Conservation (phyloP, 2,888 invertebrate species). For the Drosophila merina region DNA sequence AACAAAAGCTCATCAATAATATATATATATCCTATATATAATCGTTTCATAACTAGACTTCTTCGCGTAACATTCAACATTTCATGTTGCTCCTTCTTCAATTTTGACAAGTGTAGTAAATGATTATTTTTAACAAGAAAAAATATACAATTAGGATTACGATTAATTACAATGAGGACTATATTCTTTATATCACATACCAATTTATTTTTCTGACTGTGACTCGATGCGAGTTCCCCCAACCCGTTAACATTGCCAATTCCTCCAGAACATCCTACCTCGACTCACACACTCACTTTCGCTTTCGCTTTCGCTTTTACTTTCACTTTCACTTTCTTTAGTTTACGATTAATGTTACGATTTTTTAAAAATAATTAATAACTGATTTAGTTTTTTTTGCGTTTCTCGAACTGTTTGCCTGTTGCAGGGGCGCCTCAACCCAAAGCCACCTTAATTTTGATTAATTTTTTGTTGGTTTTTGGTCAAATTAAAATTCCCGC, state of each 20-base stretch:
- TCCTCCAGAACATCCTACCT: slow-evolving; percentile 31
- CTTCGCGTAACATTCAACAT: slow-evolving; percentile 47
- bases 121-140: slow-evolving; percentile 65
- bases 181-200: slow-evolving; percentile 84
- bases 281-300: slow-evolving; percentile 31
- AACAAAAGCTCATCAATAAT: slow-evolving; percentile 27
- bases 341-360: slow-evolving; percentile 19
- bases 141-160: slow-evolving; percentile 62
- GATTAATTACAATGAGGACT: slow-evolving; percentile 82
- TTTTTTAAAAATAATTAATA: slow-evolving; percentile 44
- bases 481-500: slow-evolving; percentile 70
- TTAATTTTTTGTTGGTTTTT: slow-evolving; percentile 41
- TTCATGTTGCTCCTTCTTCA: slow-evolving; percentile 22
- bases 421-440: slow-evolving; percentile 49
- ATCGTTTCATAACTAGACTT: slow-evolving; percentile 54
- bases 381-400: slow-evolving; percentile 24
- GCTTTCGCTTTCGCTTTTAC: too few species aligned
- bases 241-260: slow-evolving; percentile 61
- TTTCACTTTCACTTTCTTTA: not conserved
- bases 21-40: slow-evolving; percentile 24
- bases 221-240: slow-evolving; percentile 66
- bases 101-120: slow-evolving; percentile 65
- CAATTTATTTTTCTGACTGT: slow-evolving; percentile 81
- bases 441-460: slow-evolving; percentile 59
- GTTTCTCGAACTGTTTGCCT: slow-evolving; percentile 29